phyloP scores from a whole-genome alignment of 2,888 invertebrate genomes.

The Rhamnusium bicolor region DNA sequence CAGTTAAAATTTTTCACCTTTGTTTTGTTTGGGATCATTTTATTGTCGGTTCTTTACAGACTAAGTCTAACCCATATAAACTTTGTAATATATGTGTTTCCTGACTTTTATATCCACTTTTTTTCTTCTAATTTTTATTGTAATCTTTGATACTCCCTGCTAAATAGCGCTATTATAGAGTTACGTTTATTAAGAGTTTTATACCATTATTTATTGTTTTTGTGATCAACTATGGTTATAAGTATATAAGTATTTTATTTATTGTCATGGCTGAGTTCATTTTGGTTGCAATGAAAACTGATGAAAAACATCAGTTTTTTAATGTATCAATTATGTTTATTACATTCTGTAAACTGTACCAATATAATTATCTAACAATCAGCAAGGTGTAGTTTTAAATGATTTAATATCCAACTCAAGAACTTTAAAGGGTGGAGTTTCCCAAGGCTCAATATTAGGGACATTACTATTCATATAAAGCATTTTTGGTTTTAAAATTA shows the following conservation, averaged over 20 bases:
- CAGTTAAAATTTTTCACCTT: constrained; percentile 70
- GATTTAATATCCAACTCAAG: no score
- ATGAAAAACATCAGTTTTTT: no score
- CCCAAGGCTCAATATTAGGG: no score
- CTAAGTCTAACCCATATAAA: constrained; percentile 69
- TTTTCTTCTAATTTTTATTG: constrained; percentile 39
- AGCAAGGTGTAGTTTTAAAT: no score
- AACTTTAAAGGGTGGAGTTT: no score
- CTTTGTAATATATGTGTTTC: constrained; percentile 71
- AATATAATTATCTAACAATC: no score
- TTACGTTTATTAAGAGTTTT: constrained; percentile 14
- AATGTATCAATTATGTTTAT: no score
- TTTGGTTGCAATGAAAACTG: neutral
- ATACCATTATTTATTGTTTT: neutral
- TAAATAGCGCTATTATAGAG: constrained; percentile 15
- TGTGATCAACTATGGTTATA: constrained; percentile 1
- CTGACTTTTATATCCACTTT: constrained; percentile 66
- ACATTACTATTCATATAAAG: no score
- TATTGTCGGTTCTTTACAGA: constrained; percentile 68
- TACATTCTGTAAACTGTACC: no score
- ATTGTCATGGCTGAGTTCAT: neutral
- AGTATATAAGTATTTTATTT: neutral
- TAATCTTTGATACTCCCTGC: constrained; percentile 8
- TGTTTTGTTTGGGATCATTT: constrained; percentile 68
- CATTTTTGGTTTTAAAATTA: no score